Evolutionary conservation across 2,797 vertebrate species (phyloP).

Genomic region (Enteromius anoplus): DNA sequence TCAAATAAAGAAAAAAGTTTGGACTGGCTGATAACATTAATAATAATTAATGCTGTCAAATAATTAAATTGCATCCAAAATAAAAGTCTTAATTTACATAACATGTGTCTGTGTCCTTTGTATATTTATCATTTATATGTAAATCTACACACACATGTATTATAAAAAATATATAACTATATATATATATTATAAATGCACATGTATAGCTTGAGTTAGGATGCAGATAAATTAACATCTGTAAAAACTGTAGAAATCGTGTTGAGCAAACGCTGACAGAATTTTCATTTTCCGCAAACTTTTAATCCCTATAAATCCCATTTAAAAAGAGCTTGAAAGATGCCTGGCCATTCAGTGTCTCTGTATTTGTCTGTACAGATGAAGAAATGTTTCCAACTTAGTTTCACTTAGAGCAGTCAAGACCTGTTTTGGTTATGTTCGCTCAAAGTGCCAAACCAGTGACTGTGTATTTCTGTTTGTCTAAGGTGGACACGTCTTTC

Average conservation of each 20-base stretch:
- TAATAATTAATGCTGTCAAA: no score
- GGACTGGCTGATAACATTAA: background rate
- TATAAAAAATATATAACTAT: no score
- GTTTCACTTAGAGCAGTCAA: background rate
- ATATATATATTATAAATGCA: background rate
- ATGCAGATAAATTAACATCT: background rate
- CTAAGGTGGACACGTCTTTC: constrained; percentile 32
- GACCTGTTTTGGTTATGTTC: constrained; percentile 17
- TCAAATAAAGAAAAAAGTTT: background rate
- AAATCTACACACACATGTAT: no score
- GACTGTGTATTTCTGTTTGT: constrained; percentile 30
- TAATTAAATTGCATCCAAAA: no score
- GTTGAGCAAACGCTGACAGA: background rate
- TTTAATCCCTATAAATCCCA: background rate
- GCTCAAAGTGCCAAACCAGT: background rate
- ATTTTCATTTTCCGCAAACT: background rate
- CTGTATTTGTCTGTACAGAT: background rate
- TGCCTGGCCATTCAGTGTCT: constrained; percentile 1
- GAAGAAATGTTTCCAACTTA: constrained; percentile 12
- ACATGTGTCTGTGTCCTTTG: no score
- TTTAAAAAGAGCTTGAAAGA: background rate
- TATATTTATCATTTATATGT: no score
- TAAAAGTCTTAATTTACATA: no score
- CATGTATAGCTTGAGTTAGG: background rate
- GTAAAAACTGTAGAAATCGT: background rate